These are phyloP conservation scores for Borostomias antarcticus DNA, from an alignment of 2,797 vertebrate genomes.

Conservation along the genomic window DNA sequence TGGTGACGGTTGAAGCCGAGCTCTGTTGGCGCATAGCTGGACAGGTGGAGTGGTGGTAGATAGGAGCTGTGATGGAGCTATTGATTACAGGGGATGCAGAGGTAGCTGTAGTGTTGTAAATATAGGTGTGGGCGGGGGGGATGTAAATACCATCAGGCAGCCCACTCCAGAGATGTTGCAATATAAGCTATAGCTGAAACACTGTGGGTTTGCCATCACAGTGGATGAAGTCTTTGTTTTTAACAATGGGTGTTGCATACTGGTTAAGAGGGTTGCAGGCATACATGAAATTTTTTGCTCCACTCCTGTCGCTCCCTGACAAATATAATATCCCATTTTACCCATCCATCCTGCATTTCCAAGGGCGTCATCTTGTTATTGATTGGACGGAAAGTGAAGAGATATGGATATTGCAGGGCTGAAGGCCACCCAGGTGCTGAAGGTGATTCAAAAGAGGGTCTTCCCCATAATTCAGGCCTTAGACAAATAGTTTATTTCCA, in stretches of 20 bases:
- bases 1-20: slow-evolving; percentile 25
- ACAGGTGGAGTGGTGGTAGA: slow-evolving; percentile 3
- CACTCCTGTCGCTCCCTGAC: slow-evolving; percentile 48
- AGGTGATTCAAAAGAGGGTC: slow-evolving; percentile 71
- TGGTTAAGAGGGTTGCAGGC: slow-evolving; percentile 9
- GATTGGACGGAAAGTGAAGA: slow-evolving; percentile 71
- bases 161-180: not conserved
- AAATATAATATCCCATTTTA: slow-evolving; percentile 64
- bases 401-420: slow-evolving; percentile 71
- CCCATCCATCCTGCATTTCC: slow-evolving; percentile 66
- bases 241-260: not conserved
- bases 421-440: slow-evolving; percentile 67
- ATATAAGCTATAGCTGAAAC: not conserved
- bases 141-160: not conserved
- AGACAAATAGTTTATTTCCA: slow-evolving; percentile 73
- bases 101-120: not conserved
- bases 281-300: not conserved
- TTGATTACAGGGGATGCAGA: slow-evolving; percentile 8
- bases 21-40: not conserved
- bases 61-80: slow-evolving; percentile 7
- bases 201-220: not conserved
- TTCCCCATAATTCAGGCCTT: slow-evolving; percentile 65
- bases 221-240: not conserved
- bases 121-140: not conserved
- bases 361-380: slow-evolving; percentile 73